Evolutionary conservation across 2,888 invertebrate genomes (phyloP), one percentile per base, ranked within the genome.

Genomic region (Acronicta psi): DNA sequence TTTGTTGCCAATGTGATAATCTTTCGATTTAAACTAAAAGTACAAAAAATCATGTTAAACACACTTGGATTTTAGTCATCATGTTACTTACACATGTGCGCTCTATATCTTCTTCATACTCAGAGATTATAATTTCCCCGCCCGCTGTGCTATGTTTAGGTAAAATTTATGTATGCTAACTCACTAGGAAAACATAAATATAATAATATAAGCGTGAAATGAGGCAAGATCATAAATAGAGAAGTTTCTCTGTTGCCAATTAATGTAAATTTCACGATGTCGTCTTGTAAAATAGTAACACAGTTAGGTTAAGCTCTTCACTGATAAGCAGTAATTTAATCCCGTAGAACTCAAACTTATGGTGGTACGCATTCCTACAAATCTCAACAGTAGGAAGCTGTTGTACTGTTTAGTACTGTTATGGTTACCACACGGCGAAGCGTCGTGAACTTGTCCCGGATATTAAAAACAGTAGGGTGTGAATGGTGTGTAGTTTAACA

Each of bases 341-440:
- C 41, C 56, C 57, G 68, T 79, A 80, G 79, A 82, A 83, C 73
- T 77, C 75, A 63, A 82, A 84, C 83, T 89, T 84, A 85, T 83
- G 80, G 80, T 53, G 46, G 54, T 58, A 53, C 69, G 75, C 75
- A 79, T 80, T 78, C 74, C 69, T 59, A 73, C 63, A 73, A 73
- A 82, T 78, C 71, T 62, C 44, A 53, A 62, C 61, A 59, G 77
- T 79, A 83, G 80, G 80, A 77, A 83, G 77, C 76, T 72, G 53
- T 57, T 43, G 46, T 41, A 37, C 23, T 37, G 41, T 52, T 57
- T 56, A 53, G 42, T 51, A 20, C 23, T n/a, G 34, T 13, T 69
- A 62, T 56, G 42, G 41, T 46, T 25, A 62, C 61, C 43, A 62
- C 11, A n/a, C 25, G 34, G n/a, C n/a, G 7, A 8, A 4, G 7